Conservation (phyloP, 2,888 invertebrate genomes). For the Cetonia aurata region DNA sequence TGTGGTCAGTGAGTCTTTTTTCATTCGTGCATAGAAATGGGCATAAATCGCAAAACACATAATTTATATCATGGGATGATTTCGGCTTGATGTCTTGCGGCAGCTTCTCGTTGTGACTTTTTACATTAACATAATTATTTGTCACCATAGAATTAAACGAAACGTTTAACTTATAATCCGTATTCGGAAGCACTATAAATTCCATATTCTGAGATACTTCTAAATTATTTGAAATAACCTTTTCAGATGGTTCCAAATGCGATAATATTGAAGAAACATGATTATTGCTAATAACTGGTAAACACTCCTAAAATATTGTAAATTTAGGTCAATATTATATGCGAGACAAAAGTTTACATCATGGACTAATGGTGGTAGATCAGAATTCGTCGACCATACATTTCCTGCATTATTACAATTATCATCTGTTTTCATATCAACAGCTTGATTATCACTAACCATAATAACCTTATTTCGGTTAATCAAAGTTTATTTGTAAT, state of each 20-base stretch:
- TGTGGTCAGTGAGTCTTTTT: constrained; percentile 62
- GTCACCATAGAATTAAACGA: constrained; percentile 42
- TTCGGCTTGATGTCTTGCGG: constrained; percentile 26
- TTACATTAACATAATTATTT: constrained; percentile 34
- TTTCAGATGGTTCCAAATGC: constrained; percentile 57
- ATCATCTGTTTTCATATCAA: constrained; percentile 59
- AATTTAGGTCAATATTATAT: constrained; percentile 35
- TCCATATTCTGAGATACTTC: constrained; percentile 57
- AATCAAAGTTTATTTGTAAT: no score
- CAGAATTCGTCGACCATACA: constrained; percentile 60
- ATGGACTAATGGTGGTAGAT: constrained; percentile 57
- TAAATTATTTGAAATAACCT: constrained; percentile 43
- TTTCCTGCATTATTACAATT: constrained; percentile 55
- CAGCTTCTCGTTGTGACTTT: constrained; percentile 31
- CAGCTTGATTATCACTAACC: constrained; percentile 38
- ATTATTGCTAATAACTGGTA: constrained; percentile 62
- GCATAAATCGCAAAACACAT: constrained; percentile 64
- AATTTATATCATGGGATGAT: constrained; percentile 60
- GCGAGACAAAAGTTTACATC: constrained; percentile 54
- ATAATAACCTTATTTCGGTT: background rate
- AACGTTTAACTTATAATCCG: constrained; percentile 55
- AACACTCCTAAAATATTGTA: constrained; percentile 57
- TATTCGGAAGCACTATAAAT: constrained; percentile 56
- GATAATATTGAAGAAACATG: constrained; percentile 63
- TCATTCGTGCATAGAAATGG: constrained; percentile 64